Evolutionary conservation across 2,888 invertebrate species (phyloP), one percentile per base, ranked within the genome.

Genomic region (Lasioglossum morio): DNA sequence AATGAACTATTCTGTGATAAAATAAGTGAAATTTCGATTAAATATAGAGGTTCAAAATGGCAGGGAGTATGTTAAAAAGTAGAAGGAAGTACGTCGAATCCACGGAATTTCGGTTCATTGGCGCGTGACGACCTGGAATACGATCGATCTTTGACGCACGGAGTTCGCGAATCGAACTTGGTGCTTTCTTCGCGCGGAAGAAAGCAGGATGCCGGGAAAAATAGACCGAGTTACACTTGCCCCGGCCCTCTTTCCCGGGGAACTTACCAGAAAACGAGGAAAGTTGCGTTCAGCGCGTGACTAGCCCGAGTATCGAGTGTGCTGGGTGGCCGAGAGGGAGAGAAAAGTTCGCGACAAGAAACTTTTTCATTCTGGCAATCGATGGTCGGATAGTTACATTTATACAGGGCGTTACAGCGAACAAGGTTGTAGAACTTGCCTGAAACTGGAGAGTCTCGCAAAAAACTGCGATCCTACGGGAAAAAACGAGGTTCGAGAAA

Each of bases 91-190:
- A 34, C 40, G 16, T 27, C 27, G 19, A 30, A 57, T 8, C 75
- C 40, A 5, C 48, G 48, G 72, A 76, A 75, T 83, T 76, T 75
- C 60, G 46, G 46, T 80, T 48, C 66, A 43, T 23, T 78, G 30
- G 48, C n/a, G 79, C n/a, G 75, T 37, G 81, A 60, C 81, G 75
- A 75, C 48, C 53, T 70, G 75, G 53, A 83, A 79, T 27, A 19
- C 23, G 60, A 83, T 83, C 85, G 83, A 85, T 83, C 76, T 78
- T 74, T 40, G 74, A 23, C 63, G 60, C 46, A 8, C 69, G 46
- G n/a, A 43, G 66, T 30, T 46, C 63, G 34, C 23, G 23, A 43
- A 63, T 75, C 40, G 75, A 79, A 77, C 69, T 48, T 63, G 19
- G 30, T 63, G 70, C 43, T 75, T 83, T 34, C 81, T 75, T 79